phyloP scores from a whole-genome alignment of 1,140 invertebrate genomes.

The Drosophila tsacasi region DNA sequence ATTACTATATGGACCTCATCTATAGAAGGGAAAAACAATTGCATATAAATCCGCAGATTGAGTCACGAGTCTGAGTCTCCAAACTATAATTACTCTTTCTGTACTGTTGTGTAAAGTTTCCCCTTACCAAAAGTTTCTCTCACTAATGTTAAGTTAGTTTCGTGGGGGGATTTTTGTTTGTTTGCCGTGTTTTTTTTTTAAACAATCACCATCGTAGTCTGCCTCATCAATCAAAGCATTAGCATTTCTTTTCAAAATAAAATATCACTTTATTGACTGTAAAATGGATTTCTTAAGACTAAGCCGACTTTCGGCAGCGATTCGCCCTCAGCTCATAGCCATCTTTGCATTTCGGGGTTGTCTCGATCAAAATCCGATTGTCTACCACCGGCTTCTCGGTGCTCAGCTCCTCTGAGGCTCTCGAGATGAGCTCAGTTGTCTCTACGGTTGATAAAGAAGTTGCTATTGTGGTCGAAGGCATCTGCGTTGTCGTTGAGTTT shows the following conservation, averaged over 20 bases:
- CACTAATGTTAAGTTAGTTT: slow-evolving; percentile 5
- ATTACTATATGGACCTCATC: background rate
- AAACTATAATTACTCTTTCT: slow-evolving; percentile 21
- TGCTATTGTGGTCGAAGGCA: background rate
- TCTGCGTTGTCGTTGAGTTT: background rate
- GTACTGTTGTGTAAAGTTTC: slow-evolving; percentile 10
- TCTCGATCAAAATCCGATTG: slow-evolving; percentile 63
- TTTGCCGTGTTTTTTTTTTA: background rate
- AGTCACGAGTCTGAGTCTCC: slow-evolving; percentile 14
- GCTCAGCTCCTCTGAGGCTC: slow-evolving; percentile 10
- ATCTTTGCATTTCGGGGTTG: slow-evolving; percentile 30
- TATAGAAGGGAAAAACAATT: slow-evolving; percentile 4
- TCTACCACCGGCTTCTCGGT: slow-evolving; percentile 33
- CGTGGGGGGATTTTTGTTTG: slow-evolving; percentile 10
- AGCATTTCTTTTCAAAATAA: slow-evolving; percentile 11
- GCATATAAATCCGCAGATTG: slow-evolving; percentile 13
- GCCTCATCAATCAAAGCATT: slow-evolving; percentile 9
- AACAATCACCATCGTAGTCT: slow-evolving; percentile 12
- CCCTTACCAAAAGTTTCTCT: slow-evolving; percentile 20
- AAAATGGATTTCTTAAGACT: slow-evolving; percentile 22
- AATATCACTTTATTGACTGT: slow-evolving; percentile 37
- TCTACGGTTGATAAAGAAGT: background rate
- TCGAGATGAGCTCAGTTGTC: background rate
- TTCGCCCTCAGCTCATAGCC: slow-evolving; percentile 53
- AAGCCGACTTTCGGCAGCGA: slow-evolving; percentile 57